phyloP scores from a whole-genome alignment of 2,113 vertebrate genomes.

The Tinamus guttatus region DNA sequence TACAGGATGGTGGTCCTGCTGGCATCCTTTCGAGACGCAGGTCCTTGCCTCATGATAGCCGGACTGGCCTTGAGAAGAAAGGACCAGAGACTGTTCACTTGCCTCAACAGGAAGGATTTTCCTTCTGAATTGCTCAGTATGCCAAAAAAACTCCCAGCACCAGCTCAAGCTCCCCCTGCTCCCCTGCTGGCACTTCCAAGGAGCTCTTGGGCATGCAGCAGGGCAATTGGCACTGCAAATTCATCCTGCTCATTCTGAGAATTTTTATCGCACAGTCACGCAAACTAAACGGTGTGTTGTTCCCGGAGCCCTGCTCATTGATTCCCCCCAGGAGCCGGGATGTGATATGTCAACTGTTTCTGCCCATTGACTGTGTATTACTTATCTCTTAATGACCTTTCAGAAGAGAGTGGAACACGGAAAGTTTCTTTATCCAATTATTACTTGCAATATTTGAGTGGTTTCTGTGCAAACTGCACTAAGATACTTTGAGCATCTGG shows the following conservation, averaged over 20 bases:
- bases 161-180: background rate
- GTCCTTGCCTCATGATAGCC: background rate
- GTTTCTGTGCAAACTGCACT: background rate
- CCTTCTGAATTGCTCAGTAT: background rate
- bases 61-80: background rate
- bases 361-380: background rate
- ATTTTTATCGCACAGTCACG: accelerated
- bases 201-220: background rate
- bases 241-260: background rate
- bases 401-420: background rate
- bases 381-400: constrained; percentile 7
- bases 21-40: background rate
- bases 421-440: constrained; percentile 6
- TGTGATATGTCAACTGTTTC: background rate
- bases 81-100: background rate
- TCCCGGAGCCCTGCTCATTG: background rate
- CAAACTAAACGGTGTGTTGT: accelerated
- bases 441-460: constrained; percentile 14
- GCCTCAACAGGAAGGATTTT: accelerated
- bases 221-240: background rate
- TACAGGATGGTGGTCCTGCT: background rate
- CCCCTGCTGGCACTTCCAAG: background rate
- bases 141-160: accelerated
- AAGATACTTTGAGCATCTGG: background rate
- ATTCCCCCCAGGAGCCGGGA: background rate